Evolutionary conservation across 2,113 vertebrate species (phyloP).

Genomic region (Lepisosteus oculatus): DNA sequence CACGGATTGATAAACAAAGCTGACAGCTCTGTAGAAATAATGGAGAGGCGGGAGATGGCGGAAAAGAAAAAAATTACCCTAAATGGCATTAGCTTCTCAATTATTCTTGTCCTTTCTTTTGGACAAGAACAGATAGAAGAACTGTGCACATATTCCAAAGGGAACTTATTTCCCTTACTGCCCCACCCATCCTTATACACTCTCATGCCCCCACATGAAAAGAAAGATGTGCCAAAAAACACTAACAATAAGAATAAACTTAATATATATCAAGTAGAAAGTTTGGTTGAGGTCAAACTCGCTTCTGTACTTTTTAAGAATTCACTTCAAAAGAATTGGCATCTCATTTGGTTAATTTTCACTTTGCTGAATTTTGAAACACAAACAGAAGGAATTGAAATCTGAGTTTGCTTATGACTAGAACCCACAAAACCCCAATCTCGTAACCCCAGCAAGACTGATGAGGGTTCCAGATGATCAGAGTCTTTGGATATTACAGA

Average conservation of each 20-base stretch:
- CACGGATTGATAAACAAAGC: slow-evolving; percentile 54
- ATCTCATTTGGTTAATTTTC: slow-evolving; percentile 54
- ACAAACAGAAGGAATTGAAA: too few species aligned
- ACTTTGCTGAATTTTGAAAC: too few species aligned
- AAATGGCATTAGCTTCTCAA: slow-evolving; percentile 15
- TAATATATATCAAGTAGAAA: slow-evolving; percentile 32
- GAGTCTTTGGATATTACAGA: too few species aligned
- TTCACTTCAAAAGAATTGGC: slow-evolving; percentile 51
- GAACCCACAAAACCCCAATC: too few species aligned
- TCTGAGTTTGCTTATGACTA: too few species aligned
- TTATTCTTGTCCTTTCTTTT: slow-evolving; percentile 27
- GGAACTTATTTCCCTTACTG: slow-evolving; percentile 46
- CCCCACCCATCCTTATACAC: slow-evolving; percentile 38
- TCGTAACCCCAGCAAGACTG: too few species aligned
- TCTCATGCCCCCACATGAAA: slow-evolving; percentile 43
- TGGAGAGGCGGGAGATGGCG: neutral
- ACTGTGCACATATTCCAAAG: slow-evolving; percentile 38
- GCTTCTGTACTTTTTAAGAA: slow-evolving; percentile 54
- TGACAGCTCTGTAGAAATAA: slow-evolving; percentile 23
- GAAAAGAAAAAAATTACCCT: slow-evolving; percentile 28
- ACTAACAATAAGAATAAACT: neutral
- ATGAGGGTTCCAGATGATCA: too few species aligned
- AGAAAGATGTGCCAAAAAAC: slow-evolving; percentile 1
- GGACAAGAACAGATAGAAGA: slow-evolving; percentile 35
- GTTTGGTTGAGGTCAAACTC: slow-evolving; percentile 42